Evolutionary conservation across 1,140 invertebrate genomes (phyloP).

Genomic region (Calliopsis andreniformis): DNA sequence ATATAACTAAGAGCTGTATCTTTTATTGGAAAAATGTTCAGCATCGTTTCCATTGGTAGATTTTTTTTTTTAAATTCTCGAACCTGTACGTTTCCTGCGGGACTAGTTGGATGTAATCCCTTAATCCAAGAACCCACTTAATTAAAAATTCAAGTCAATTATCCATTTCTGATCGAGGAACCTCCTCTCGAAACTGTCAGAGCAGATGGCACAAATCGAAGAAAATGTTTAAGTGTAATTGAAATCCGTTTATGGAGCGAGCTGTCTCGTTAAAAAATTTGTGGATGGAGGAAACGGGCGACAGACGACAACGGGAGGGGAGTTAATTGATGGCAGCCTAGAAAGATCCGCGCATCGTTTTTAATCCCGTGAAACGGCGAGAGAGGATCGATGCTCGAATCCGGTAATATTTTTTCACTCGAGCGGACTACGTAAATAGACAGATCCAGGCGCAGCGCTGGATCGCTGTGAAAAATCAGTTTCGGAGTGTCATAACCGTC

Average conservation of each 20-base stretch:
- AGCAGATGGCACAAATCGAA: no score
- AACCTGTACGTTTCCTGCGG: no score
- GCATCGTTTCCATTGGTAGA: no score
- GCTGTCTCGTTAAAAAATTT: no score
- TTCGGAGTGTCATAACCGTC: neutral
- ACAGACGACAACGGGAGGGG: neutral
- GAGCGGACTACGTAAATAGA: neutral
- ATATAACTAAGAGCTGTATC: no score
- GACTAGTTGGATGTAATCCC: no score
- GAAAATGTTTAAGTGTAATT: no score
- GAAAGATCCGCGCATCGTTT: constrained; percentile 7
- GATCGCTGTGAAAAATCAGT: neutral
- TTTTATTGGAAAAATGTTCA: no score
- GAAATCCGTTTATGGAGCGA: no score
- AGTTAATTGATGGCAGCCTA: neutral
- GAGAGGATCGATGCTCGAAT: neutral
- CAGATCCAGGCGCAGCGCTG: neutral
- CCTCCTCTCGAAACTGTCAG: no score
- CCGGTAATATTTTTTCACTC: constrained; percentile 1
- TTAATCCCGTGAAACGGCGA: neutral
- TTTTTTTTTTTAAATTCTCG: no score
- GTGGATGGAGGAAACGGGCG: no score
- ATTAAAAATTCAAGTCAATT: constrained; percentile 34
- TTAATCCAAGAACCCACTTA: constrained; percentile 19
- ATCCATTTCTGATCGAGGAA: neutral